A percentile compares a stretch with the other conserved stretches of the same genome.
These are phyloP conservation scores for Pharmacophagus antenor DNA, from an alignment of 2,888 invertebrate genomes.

Conservation along the genomic window DNA sequence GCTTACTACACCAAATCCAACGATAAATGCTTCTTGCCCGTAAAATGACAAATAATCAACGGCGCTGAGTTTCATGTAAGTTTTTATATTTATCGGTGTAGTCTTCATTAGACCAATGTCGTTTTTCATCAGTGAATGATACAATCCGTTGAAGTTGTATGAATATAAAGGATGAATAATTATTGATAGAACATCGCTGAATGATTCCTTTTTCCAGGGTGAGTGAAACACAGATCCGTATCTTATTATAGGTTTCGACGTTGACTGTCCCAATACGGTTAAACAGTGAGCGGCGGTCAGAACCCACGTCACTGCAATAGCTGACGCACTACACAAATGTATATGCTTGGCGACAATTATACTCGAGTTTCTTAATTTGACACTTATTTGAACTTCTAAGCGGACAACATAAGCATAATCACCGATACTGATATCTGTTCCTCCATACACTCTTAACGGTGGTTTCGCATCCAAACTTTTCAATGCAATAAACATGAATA, in stretches of 20 bases:
- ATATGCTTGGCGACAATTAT: not conserved
- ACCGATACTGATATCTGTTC: not conserved
- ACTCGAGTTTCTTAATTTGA: not conserved
- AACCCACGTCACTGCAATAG: not conserved
- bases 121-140: not conserved
- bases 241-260: not conserved
- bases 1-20: constrained; percentile 9
- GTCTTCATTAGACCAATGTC: constrained; percentile 16
- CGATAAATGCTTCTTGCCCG: constrained; percentile 12
- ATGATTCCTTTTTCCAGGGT: not conserved
- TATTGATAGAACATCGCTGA: constrained; percentile 8
- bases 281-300: not conserved
- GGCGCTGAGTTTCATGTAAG: constrained; percentile 9
- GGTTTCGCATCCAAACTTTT: constrained; percentile 1
- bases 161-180: constrained; percentile 10
- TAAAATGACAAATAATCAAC: constrained; percentile 10
- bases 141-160: not conserved
- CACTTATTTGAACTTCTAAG: not conserved
- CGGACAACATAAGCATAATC: not conserved
- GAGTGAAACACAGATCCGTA: constrained; percentile 6
- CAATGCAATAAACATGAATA: not conserved
- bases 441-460: constrained; percentile 15
- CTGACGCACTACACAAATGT: not conserved
- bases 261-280: not conserved
- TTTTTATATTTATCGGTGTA: constrained; percentile 3